phyloP scores from a whole-genome alignment of 2,113 vertebrate genomes.

The Nycticryphes semicollaris region DNA sequence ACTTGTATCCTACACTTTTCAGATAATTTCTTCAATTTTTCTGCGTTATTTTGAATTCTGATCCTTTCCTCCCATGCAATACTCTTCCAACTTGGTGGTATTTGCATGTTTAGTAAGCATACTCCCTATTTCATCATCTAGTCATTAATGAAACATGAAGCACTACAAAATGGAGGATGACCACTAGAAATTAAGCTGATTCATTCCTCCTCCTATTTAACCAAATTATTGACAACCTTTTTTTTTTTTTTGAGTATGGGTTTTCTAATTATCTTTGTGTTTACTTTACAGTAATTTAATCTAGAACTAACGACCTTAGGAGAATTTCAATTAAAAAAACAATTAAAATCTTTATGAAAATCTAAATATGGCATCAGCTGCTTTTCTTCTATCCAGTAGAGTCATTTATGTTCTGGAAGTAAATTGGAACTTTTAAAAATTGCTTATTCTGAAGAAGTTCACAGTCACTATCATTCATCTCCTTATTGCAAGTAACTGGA shows the following conservation, averaged over 20 bases:
- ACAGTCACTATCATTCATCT: background rate
- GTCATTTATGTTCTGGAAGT: background rate
- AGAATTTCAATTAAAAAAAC: background rate
- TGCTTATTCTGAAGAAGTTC: background rate
- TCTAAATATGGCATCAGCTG: background rate
- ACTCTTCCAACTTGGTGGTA: background rate
- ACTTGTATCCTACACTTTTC: background rate
- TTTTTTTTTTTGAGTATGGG: background rate
- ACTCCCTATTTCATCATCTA: background rate
- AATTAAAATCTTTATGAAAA: background rate
- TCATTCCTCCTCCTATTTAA: background rate
- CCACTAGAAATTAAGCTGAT: background rate
- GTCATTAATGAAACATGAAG: background rate
- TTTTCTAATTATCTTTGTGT: conserved; percentile 5
- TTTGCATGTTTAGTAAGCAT: background rate
- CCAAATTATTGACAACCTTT: background rate
- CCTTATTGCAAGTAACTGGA: background rate
- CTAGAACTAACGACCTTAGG: background rate
- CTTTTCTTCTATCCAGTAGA: background rate
- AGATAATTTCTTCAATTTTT: background rate
- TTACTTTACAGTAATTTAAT: conserved; percentile 1
- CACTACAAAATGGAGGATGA: background rate
- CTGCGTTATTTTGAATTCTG: background rate
- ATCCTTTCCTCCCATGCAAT: background rate
- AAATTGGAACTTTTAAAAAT: background rate